phyloP scores from a whole-genome alignment of 1,140 invertebrate species.

The Macrotrachela quadricornifera region DNA sequence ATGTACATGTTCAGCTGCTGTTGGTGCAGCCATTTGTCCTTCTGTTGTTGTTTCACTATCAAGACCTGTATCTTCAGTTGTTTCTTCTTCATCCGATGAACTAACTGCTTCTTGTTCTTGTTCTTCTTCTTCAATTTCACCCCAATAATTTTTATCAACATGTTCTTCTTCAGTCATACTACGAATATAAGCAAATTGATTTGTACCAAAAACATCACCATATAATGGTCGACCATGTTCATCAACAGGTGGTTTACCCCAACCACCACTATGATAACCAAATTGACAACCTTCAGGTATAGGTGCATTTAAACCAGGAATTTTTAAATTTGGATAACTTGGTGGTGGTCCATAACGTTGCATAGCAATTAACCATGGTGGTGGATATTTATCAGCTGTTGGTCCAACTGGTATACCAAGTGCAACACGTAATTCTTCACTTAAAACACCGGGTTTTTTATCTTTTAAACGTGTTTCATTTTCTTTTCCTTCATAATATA shows the following conservation, averaged over 20 bases:
- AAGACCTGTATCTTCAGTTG: neutral
- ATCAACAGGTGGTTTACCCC: constrained; percentile 99
- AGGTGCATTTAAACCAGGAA: constrained; percentile 49
- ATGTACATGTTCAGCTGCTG: too few species aligned
- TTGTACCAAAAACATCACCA: constrained; percentile 81
- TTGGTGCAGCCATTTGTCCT: too few species aligned
- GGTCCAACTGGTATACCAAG: constrained; percentile 94
- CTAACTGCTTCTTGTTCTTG: constrained; percentile 20
- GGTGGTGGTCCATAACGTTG: constrained; percentile 96
- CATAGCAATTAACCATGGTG: constrained; percentile 98
- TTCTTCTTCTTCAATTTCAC: constrained; percentile 72
- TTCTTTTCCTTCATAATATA: constrained; percentile 99
- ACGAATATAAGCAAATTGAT: constrained; percentile 14
- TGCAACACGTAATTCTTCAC: constrained; percentile 79
- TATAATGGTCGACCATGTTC: constrained; percentile 89
- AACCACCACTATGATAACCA: constrained; percentile 85
- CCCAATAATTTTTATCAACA: constrained; percentile 52
- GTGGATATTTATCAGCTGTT: constrained; percentile 43
- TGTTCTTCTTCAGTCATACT: constrained; percentile 46
- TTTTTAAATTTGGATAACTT: constrained; percentile 93
- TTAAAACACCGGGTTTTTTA: constrained; percentile 91
- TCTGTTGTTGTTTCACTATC: too few species aligned
- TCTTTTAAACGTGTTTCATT: constrained; percentile 90
- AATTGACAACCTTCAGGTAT: constrained; percentile 60
- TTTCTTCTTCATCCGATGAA: constrained; percentile 2